These are phyloP conservation scores for Osmoderma eremita DNA, from an alignment of 2,888 invertebrate species.

Conservation along the genomic window DNA sequence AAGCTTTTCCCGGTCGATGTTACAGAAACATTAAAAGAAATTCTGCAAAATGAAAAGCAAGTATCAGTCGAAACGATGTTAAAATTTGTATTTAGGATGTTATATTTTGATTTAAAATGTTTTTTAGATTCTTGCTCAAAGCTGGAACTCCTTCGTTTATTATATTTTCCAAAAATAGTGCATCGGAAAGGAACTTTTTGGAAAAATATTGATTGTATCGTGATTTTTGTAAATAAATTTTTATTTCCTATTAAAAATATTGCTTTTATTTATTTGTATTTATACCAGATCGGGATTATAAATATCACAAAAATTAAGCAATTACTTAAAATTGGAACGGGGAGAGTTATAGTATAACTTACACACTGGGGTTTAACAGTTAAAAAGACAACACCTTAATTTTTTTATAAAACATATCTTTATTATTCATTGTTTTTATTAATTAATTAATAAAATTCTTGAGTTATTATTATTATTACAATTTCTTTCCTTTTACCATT, in stretches of 20 bases:
- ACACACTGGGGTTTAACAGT: too few relatives aligned
- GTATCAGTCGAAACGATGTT: slow-evolving; percentile 43
- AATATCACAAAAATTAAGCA: too few relatives aligned
- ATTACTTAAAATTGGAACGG: too few relatives aligned
- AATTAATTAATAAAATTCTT: slow-evolving; percentile 16
- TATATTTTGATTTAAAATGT: slow-evolving; percentile 40
- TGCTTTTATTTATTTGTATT: too few relatives aligned
- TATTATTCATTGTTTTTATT: slow-evolving; percentile 9
- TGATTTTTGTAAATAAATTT: too few relatives aligned
- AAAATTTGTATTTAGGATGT: slow-evolving; percentile 15
- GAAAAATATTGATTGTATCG: slow-evolving; percentile 61
- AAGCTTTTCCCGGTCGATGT: slow-evolving; percentile 52
- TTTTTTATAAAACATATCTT: slow-evolving; percentile 32
- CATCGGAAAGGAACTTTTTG: slow-evolving; percentile 69
- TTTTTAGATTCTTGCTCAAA: slow-evolving; percentile 68
- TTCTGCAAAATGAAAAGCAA: slow-evolving; percentile 70
- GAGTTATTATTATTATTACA: slow-evolving; percentile 31
- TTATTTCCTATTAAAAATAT: too few relatives aligned
- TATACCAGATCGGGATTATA: too few relatives aligned
- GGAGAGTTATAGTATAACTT: too few relatives aligned
- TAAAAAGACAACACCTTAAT: background rate
- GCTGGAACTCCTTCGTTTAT: slow-evolving; percentile 76
- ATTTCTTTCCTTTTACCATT: slow-evolving; percentile 30
- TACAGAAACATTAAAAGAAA: slow-evolving; percentile 68
- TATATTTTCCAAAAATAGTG: slow-evolving; percentile 69